These are phyloP conservation scores for Crotalus tigris DNA, from an alignment of 2,113 vertebrate genomes.

Conservation along the genomic window DNA sequence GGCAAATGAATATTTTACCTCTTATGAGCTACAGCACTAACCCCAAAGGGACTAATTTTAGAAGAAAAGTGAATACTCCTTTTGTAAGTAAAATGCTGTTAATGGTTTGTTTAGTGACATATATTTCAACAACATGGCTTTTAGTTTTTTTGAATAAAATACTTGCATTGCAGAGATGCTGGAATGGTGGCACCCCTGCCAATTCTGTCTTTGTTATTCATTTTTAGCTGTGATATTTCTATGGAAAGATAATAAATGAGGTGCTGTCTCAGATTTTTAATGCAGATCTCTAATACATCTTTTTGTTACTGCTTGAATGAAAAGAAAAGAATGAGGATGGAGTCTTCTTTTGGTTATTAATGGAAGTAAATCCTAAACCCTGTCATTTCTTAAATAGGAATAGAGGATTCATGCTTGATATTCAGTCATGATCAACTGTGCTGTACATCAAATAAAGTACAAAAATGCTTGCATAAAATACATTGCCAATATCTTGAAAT, in stretches of 20 bases:
- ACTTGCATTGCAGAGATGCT: constrained; percentile 52
- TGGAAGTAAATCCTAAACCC: background rate
- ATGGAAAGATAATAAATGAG: constrained; percentile 47
- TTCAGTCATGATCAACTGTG: background rate
- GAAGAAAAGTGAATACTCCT: constrained; percentile 35
- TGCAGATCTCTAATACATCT: constrained; percentile 40
- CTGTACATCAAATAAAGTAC: background rate
- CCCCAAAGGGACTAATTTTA: constrained; percentile 32
- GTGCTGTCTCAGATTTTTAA: constrained; percentile 60
- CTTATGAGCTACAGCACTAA: constrained; percentile 35
- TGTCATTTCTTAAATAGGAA: constrained; percentile 12
- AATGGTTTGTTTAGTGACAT: constrained; percentile 58
- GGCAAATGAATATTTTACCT: constrained; percentile 52
- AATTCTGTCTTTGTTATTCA: constrained; percentile 53
- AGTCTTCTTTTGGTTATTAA: constrained; percentile 34
- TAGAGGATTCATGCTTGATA: background rate
- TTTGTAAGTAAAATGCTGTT: constrained; percentile 45
- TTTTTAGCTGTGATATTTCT: constrained; percentile 47
- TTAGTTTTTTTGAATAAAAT: constrained; percentile 49
- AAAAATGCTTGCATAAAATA: background rate
- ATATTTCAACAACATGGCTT: constrained; percentile 51
- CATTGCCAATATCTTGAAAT: background rate
- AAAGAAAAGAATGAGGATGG: constrained; percentile 29
- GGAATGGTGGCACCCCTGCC: constrained; percentile 55
- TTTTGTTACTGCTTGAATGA: constrained; percentile 44